Base-by-base conservation (phyloP, 2,888 invertebrate species). In the Notodonta dromedarius region DNA sequence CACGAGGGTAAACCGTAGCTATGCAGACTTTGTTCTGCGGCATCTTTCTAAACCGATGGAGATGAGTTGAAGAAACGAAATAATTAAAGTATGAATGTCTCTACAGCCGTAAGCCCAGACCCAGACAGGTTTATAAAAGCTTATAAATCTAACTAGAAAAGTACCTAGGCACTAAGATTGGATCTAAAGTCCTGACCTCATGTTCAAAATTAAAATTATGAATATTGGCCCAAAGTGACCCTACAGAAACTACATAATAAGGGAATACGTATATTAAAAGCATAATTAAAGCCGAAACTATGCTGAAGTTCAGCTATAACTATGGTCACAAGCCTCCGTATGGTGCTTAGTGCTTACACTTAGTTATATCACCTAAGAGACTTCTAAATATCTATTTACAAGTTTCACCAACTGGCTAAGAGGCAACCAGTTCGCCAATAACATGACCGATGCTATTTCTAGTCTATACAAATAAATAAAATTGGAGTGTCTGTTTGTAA, bases 311-410 rank as follows among this genome's bases (percentile, higher is more conserved):
- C 24, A 24, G 24, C 24, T 24, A 24, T 24, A 24, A 24, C 2
- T 24, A 24, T 24, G 24, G 1, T 63, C 58, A 58, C 63, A 51
- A 35, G 35, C 35, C 35, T 35, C 7, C 35, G 35, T 7, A 35
- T 35, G 35, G 35, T 35, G 35, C 6, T 7, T 35, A 24, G 24
- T 24, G 2, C 1, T 24, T 24, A 24, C 2, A 24, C 24, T n/a
- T n/a, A 35, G 35, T 35, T 35, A 85, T 84, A 77, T 69, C 76
- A 74, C 86, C 81, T 67, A 50, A 65, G 85, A 82, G 86, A 77
- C 78, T 73, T 74, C 76, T 81, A 76, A 75, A 76, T 74, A 79
- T 80, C 78, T 80, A 84, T 85, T 24, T 85, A 84, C 73, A 80
- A 84, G 78, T 85, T 83, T 76, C 74, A 68, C 69, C 77, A 79